A percentile compares a stretch with the other conserved stretches of the same genome.
These are phyloP conservation scores for Harpagus bidentatus DNA, from an alignment of 2,113 vertebrate species.

Conservation along the genomic window DNA sequence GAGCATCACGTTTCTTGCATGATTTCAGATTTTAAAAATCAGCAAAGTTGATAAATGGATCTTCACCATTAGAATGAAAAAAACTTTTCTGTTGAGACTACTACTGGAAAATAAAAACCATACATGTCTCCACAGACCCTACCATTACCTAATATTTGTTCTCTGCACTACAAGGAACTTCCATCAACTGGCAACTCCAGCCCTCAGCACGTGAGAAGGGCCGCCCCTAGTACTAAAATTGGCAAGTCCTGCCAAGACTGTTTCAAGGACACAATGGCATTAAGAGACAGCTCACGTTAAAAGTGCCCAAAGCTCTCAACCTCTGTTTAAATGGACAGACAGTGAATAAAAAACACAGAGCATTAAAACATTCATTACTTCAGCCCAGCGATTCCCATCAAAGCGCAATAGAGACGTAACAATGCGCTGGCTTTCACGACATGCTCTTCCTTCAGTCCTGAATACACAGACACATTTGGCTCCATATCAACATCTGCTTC, in stretches of 20 bases:
- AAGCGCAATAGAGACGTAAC: constrained; percentile 91
- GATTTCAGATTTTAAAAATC: neutral
- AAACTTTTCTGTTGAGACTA: neutral
- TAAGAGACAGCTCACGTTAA: neutral
- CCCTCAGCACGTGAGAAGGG: neutral
- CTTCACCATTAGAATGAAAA: neutral
- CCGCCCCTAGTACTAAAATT: fast-evolving
- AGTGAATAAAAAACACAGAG: neutral
- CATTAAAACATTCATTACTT: constrained; percentile 75
- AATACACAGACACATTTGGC: constrained; percentile 81
- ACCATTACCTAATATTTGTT: neutral
- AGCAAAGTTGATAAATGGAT: neutral
- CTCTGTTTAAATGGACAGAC: neutral
- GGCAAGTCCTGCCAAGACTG: no score
- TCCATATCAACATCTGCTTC: constrained; percentile 77
- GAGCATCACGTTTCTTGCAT: neutral
- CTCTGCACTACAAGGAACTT: neutral
- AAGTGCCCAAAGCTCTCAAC: neutral
- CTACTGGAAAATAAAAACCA: neutral
- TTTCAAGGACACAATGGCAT: neutral
- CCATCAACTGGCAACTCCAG: neutral
- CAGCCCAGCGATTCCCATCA: constrained; percentile 98
- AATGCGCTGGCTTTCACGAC: constrained; percentile 97
- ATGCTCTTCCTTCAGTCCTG: constrained; percentile 91
- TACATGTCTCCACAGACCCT: neutral